These are phyloP conservation scores for Camptogramma bilineatum DNA, from an alignment of 2,888 invertebrate species.

Conservation along the genomic window DNA sequence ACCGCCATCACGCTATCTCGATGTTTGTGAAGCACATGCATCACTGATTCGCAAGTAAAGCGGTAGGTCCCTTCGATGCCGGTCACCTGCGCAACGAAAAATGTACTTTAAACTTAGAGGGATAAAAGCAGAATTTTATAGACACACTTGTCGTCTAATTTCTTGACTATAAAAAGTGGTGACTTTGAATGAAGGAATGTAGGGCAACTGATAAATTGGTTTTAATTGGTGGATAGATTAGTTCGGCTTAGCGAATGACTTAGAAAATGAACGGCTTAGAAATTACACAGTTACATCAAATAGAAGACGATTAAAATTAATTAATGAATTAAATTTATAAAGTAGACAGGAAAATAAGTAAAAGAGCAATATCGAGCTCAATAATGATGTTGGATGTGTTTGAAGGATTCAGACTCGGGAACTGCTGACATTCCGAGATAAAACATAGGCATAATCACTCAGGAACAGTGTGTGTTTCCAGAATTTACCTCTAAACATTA, in stretches of 20 bases:
- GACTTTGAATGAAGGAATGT: not conserved
- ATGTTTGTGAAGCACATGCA: conserved; percentile 96
- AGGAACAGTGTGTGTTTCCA: too few species aligned
- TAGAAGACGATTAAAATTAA: too few species aligned
- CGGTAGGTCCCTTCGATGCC: conserved; percentile 99
- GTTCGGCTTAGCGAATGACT: not conserved
- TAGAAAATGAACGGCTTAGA: not conserved
- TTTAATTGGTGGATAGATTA: not conserved
- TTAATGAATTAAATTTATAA: too few species aligned
- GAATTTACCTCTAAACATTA: too few species aligned
- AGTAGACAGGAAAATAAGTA: too few species aligned
- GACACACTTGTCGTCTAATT: not conserved
- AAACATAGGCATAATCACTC: too few species aligned
- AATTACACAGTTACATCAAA: not conserved
- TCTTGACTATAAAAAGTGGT: not conserved
- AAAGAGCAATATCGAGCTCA: too few species aligned
- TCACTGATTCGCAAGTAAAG: conserved; percentile 97
- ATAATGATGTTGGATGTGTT: too few species aligned
- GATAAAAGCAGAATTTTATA: not conserved
- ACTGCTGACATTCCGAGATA: too few species aligned
- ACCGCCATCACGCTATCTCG: conserved; percentile 99
- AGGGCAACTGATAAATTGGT: not conserved
- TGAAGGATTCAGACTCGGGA: too few species aligned
- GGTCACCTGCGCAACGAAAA: conserved; percentile 87
- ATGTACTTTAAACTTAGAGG: not conserved